Conservation (phyloP, 2,113 vertebrate species). For the Xyliphius kryptos region DNA sequence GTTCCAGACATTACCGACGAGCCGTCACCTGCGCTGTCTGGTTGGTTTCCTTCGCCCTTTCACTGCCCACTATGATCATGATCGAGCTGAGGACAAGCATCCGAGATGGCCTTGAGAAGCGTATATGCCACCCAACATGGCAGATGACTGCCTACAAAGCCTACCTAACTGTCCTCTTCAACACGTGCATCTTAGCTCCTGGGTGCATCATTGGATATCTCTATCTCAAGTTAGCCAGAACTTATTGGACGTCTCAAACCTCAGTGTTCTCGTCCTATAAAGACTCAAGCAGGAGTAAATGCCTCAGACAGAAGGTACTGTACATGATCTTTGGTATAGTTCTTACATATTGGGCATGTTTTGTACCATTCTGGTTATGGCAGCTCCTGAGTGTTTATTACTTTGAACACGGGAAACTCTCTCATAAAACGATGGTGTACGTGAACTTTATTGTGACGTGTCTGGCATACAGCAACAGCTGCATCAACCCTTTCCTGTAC, state of each 20-base stretch:
- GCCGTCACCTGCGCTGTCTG: slow-evolving; percentile 42
- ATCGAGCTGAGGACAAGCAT: slow-evolving; percentile 40
- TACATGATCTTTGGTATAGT: slow-evolving; percentile 51
- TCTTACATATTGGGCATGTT: slow-evolving; percentile 49
- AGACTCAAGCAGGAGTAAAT: slow-evolving; percentile 23
- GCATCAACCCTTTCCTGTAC: slow-evolving; percentile 52
- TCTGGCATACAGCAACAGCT: slow-evolving; percentile 52
- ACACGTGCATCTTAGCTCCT: slow-evolving; percentile 49
- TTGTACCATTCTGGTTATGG: slow-evolving; percentile 52
- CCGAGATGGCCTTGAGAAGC: slow-evolving; percentile 42
- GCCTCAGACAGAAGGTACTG: slow-evolving; percentile 46
- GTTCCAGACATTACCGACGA: slow-evolving; percentile 40
- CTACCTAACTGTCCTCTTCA: slow-evolving; percentile 50
- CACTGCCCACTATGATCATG: slow-evolving; percentile 51
- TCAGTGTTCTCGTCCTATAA: slow-evolving; percentile 20
- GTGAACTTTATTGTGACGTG: slow-evolving; percentile 49
- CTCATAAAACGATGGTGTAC: slow-evolving; percentile 40
- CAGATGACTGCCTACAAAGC: slow-evolving; percentile 44
- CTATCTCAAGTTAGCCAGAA: slow-evolving; percentile 44
- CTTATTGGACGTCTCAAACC: slow-evolving; percentile 49
- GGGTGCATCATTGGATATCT: slow-evolving; percentile 48
- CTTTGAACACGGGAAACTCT: slow-evolving; percentile 31
- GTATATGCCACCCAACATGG: slow-evolving; percentile 52
- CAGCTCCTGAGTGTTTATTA: slow-evolving; percentile 48
- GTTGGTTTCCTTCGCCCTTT: slow-evolving; percentile 44